A percentile compares a stretch with the other conserved stretches of the same genome.
These are phyloP conservation scores for Recurvirostra avosetta DNA, from an alignment of 2,113 vertebrate species.

Conservation along the genomic window DNA sequence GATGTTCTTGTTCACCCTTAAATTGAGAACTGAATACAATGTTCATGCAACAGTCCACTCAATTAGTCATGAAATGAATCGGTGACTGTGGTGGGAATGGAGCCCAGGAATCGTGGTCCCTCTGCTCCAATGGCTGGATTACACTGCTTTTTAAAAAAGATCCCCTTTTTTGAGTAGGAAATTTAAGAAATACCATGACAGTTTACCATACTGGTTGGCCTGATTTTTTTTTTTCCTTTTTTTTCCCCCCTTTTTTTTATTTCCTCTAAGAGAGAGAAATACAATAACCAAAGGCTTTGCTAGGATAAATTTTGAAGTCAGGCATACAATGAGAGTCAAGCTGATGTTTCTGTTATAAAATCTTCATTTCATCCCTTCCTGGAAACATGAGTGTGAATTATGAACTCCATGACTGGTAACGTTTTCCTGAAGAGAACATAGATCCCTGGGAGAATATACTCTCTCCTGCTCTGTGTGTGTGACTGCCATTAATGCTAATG, in stretches of 20 bases:
- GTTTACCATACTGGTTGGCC: neutral
- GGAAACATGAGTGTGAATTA: neutral
- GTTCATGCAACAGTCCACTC: slow-evolving; percentile 51
- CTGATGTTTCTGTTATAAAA: slow-evolving; percentile 1
- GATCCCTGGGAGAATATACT: slow-evolving; percentile 8
- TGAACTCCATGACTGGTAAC: neutral
- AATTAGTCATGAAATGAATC: slow-evolving; percentile 43
- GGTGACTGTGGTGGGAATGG: neutral
- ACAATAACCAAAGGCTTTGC: neutral
- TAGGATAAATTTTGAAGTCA: neutral
- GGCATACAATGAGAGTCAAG: neutral
- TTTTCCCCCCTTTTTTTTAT: too few relatives aligned
- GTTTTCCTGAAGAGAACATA: neutral
- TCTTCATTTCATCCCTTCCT: slow-evolving; percentile 26
- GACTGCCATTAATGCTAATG: slow-evolving; percentile 22
- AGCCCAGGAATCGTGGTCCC: neutral
- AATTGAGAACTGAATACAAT: slow-evolving; percentile 35
- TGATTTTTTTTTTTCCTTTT: neutral
- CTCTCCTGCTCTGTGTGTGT: neutral
- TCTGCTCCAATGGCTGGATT: neutral
- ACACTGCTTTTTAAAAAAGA: neutral
- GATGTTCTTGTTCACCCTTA: slow-evolving; percentile 50
- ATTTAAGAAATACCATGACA: neutral
- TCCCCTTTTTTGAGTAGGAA: neutral
- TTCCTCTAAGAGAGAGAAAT: neutral